Base-by-base conservation (phyloP, 2,113 vertebrate genomes). In the Hypocryptadius cinnamomeus region DNA sequence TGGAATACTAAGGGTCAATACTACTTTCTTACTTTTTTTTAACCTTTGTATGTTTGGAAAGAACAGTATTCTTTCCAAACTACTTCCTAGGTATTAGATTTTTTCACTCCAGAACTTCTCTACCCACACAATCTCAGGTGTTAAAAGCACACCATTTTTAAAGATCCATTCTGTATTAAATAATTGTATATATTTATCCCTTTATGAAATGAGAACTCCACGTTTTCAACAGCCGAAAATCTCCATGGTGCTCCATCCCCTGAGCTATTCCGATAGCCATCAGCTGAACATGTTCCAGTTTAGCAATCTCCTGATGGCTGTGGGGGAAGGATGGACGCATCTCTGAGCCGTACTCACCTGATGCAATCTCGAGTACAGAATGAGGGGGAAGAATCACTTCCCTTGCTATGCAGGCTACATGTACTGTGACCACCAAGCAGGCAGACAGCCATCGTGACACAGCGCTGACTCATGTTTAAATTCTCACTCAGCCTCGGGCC, bases 31-130 rank as follows among this genome's bases (percentile, higher is more conserved):
- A 28, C 18, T 79, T 61, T 66, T 45, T 80, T 83, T 90, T 74
- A 59, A 83, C 64, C 79, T 91, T 93, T 76, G 30, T 78, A 35
- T 13, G 9, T 72, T 72, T 94, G 22, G 70, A 84, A 66, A 81
- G 27, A 93, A 88, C 30, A 88, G 47, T 51, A n/a, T 57, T 87
- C 31, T 68, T 78, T 84, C 42, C 42, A 70, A 88, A 51, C 21
- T 71, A 33, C 10, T 73, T 89, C 53, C 31, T 63, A 74, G 11
- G 10, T 70, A 73, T 70, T 57, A 68, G 66, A 76, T 90, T 90
- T 79, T 92, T 97, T 93, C 60, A 82, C 17, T 90, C 85, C 45
- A 91, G 72, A 94, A 85, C n/a, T 80, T 63, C 51, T 82, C 79
- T 84, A 44, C 61, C 72, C 76, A 94, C 76, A 85, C 30, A 82